Evolutionary conservation across 2,888 invertebrate species (phyloP).

Genomic region (Cerceris rybyensis): DNA sequence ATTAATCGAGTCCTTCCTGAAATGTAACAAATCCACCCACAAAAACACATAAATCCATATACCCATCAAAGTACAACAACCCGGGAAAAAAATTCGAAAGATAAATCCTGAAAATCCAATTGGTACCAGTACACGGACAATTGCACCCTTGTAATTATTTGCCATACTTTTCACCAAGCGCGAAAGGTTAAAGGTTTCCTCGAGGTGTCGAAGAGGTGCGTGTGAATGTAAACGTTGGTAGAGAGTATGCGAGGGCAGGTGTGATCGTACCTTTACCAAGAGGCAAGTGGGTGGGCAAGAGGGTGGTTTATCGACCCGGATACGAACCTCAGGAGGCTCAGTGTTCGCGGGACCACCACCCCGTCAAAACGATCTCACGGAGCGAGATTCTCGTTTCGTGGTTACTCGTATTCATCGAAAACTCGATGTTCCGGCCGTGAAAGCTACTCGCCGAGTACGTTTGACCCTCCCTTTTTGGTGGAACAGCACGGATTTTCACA

Average conservation of each 20-base stretch:
- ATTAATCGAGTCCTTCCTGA: too few relatives aligned
- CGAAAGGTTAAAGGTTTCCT: slow-evolving; percentile 36
- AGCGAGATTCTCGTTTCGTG: slow-evolving; percentile 19
- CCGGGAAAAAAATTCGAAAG: not conserved
- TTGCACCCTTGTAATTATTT: not conserved
- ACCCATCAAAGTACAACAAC: not conserved
- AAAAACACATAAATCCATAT: not conserved
- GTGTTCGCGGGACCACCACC: slow-evolving; percentile 80
- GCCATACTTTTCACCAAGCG: not conserved
- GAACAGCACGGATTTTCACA: slow-evolving; percentile 24
- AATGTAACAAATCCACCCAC: not conserved
- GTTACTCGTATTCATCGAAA: not conserved
- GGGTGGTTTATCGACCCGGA: slow-evolving; percentile 79
- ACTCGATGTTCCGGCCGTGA: slow-evolving; percentile 14
- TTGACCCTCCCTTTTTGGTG: slow-evolving; percentile 14
- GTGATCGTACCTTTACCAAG: slow-evolving; percentile 66
- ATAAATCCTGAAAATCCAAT: not conserved
- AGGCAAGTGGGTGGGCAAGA: slow-evolving; percentile 67
- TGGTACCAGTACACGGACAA: not conserved
- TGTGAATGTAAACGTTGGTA: slow-evolving; percentile 18
- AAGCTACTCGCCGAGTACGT: slow-evolving; percentile 13
- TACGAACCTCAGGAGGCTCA: slow-evolving; percentile 74
- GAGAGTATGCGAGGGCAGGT: slow-evolving; percentile 52
- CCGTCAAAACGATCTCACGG: slow-evolving; percentile 64
- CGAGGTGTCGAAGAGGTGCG: not conserved